Evolutionary conservation across 2,888 invertebrate genomes (phyloP), one percentile per base, ranked within the genome.

Genomic region (Brachyptera putata): DNA sequence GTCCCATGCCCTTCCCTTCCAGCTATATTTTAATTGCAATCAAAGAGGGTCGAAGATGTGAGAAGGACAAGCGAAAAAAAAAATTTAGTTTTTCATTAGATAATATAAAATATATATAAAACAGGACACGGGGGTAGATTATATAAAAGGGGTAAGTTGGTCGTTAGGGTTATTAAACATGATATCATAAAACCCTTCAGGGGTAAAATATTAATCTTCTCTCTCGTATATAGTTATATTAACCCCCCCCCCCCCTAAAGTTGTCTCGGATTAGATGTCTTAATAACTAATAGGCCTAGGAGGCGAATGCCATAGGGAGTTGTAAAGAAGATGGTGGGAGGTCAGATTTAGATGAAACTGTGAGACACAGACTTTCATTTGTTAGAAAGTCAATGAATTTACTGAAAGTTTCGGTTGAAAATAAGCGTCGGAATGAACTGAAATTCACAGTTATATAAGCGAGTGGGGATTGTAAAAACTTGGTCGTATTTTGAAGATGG

Each of bases 151-250:
- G 46, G 46, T 46, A 21, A n/a, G n/a, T n/a, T n/a, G n/a, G n/a
- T n/a, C n/a, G 46, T 46, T 50, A 50, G 50, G 14, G 21, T 24
- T 21, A 50, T 53, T 53, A 34, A 30, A 36, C 21, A 34, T 53
- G 53, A 53, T 53, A 30, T 34, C 36, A 53, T 22, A 53, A 53
- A 53, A 53, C 53, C 34, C 53, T 53, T 30, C 18, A 53, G 34
- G 34, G 21, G 30, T 53, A 34, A 34, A 30, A 34, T 53, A 53
- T 53, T 53, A 53, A 53, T 53, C 30, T 36, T 50, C 53, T 22
- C 53, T 22, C 30, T n/a, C n/a, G n/a, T n/a, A n/a, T n/a, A 30
- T 30, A 30, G 30, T 46, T 34, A 16, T 18, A 21, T 30, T 21
- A 36, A 34, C 16, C 18, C 18, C 30, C 53, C 16, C 18, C 18